A percentile compares a stretch with the other conserved stretches of the same genome.
Conservation (phyloP, 2,797 vertebrate genomes). For the Phataginus tetradactyla region DNA sequence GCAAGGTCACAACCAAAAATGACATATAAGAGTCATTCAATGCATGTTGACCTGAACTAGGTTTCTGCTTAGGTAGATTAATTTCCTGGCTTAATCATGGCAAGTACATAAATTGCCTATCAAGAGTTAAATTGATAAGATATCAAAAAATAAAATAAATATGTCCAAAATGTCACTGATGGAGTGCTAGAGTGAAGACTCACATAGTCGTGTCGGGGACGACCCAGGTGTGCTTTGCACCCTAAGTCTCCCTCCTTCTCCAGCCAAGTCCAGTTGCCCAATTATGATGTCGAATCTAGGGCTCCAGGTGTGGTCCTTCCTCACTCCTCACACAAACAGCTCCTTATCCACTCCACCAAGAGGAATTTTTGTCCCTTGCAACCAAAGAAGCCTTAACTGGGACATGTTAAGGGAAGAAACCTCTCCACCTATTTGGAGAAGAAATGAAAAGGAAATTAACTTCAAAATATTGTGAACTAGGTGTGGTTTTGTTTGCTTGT, state of each 20-base stretch:
- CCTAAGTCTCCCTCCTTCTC: not conserved
- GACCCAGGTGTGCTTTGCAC: not conserved
- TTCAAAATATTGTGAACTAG: not conserved
- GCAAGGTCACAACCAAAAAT: not conserved
- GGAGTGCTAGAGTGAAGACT: not conserved
- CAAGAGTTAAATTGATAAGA: not conserved
- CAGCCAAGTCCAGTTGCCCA: not conserved
- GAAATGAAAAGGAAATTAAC: conserved; percentile 48
- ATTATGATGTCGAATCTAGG: not conserved
- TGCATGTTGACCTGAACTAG: not conserved
- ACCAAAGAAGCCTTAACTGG: not conserved
- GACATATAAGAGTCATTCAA: not conserved
- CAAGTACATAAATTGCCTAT: not conserved
- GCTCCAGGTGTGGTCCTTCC: not conserved
- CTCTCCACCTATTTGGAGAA: conserved; percentile 18
- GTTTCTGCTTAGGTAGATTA: not conserved
- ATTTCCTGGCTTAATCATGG: not conserved
- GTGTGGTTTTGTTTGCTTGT: not conserved
- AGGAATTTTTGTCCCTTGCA: not conserved
- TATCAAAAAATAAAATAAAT: not conserved
- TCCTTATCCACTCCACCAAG: not conserved
- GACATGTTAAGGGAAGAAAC: not conserved
- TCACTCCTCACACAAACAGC: not conserved
- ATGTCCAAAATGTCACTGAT: not conserved
- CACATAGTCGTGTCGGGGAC: not conserved